Base-by-base conservation (phyloP, 2,888 invertebrate species). In the Laothoe populi region DNA sequence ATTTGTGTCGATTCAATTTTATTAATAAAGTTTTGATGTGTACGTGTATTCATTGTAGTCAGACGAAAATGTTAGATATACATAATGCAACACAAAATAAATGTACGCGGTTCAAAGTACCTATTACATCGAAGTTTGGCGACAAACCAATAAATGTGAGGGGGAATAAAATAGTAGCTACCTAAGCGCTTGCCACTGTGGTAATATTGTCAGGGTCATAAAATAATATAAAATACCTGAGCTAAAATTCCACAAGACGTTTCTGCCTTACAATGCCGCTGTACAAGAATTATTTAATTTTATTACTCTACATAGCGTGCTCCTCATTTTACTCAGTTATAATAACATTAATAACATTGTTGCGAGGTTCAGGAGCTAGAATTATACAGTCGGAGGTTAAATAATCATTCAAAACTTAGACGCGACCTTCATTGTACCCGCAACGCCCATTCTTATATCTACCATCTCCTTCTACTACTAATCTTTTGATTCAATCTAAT, bases 401-500 rank as follows among this genome's bases (percentile, higher is more conserved):
- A 53, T 53, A 53, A 53, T 53, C 35, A 53, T 53, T 53, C 8
- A 1, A 49, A 35, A 31, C 31, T 53, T 19, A 53, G 19, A 13
- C 2, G 31, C 40, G 42, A 53, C n/a, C n/a, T 53, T 61, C 7
- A n/a, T 19, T 40, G 26, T 53, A 49, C 10, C 16, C 24, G 42
- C 19, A 49, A 3, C 38, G 26, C 19, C 26, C 48, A 40, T 49
- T 42, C 49, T 42, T 67, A 57, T 79, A 79, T 79, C 78, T 74
- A 67, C 73, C 67, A 79, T 79, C 75, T 72, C 71, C 63, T 64
- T 69, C 70, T 69, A 73, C 73, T 69, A 73, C 73, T 85, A 82
- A 84, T 84, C 82, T 72, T 70, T 72, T 73, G 75, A 78, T 82
- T 77, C 75, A 79, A 84, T 85, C 82, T 74, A 77, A 79, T 78